These are phyloP conservation scores for Pseudorasbora parva DNA, from an alignment of 2,113 vertebrate genomes.

Conservation along the genomic window DNA sequence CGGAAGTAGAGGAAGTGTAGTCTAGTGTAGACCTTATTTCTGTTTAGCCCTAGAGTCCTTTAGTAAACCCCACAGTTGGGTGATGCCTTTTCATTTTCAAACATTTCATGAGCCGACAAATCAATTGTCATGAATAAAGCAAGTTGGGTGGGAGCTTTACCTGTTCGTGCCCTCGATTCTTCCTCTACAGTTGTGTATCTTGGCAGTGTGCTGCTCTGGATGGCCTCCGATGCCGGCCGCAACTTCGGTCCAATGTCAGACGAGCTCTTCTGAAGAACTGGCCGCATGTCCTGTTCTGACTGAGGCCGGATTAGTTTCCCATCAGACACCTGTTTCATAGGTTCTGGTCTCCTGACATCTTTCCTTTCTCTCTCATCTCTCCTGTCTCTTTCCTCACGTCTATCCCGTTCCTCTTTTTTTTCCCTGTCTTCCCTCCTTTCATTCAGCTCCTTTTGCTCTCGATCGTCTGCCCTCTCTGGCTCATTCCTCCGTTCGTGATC, in stretches of 20 bases:
- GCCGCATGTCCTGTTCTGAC: slow-evolving; percentile 67
- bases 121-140: background rate
- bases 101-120: background rate
- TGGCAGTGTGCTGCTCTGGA: slow-evolving; percentile 71
- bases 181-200: slow-evolving; percentile 70
- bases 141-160: slow-evolving; percentile 54
- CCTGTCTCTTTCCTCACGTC: slow-evolving; percentile 16
- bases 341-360: slow-evolving; percentile 50
- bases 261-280: slow-evolving; percentile 61
- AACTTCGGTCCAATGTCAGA: slow-evolving; percentile 65
- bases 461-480: slow-evolving; percentile 53
- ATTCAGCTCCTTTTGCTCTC: slow-evolving; percentile 24
- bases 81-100: background rate
- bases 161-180: slow-evolving; percentile 75
- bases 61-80: background rate
- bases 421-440: slow-evolving; percentile 39
- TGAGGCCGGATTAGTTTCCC: slow-evolving; percentile 49
- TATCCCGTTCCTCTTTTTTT: slow-evolving; percentile 15
- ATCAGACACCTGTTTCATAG: slow-evolving; percentile 46
- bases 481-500: slow-evolving; percentile 43
- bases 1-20: no score
- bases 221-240: slow-evolving; percentile 73
- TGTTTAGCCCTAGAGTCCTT: background rate
- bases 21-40: no score
- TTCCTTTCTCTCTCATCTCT: slow-evolving; percentile 48